Evolutionary conservation across 2,113 vertebrate species (phyloP).

Genomic region (Rhombomys opimus): DNA sequence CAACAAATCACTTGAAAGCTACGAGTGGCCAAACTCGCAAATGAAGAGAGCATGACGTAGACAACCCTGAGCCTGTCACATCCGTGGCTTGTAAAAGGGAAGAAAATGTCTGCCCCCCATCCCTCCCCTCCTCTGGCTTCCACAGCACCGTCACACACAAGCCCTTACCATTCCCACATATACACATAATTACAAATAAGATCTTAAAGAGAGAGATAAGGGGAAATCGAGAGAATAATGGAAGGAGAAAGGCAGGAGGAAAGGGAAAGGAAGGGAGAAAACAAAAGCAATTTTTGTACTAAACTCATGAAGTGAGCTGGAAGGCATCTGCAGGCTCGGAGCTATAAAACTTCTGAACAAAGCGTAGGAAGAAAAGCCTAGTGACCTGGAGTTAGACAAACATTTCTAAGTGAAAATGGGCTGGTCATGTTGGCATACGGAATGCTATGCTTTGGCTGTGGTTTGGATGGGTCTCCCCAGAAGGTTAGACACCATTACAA

Average conservation of each 20-base stretch:
- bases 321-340: neutral
- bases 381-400: neutral
- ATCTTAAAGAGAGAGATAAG: neutral
- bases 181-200: neutral
- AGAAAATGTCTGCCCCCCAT: neutral
- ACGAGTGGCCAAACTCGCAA: neutral
- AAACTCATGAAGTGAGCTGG: neutral
- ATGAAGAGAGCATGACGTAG: neutral
- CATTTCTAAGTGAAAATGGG: neutral
- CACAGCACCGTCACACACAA: neutral
- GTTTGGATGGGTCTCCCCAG: neutral
- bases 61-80: neutral
- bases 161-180: neutral
- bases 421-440: neutral
- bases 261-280: neutral
- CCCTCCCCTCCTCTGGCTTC: neutral
- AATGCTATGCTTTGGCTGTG: neutral
- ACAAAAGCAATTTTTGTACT: neutral
- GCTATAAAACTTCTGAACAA: neutral
- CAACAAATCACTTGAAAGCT: neutral
- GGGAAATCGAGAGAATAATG: too few species aligned
- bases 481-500: neutral
- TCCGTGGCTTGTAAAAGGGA: neutral
- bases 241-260: neutral
- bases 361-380: neutral